phyloP scores from a whole-genome alignment of 2,113 vertebrate genomes.

The Tenebrosternarchus preto region DNA sequence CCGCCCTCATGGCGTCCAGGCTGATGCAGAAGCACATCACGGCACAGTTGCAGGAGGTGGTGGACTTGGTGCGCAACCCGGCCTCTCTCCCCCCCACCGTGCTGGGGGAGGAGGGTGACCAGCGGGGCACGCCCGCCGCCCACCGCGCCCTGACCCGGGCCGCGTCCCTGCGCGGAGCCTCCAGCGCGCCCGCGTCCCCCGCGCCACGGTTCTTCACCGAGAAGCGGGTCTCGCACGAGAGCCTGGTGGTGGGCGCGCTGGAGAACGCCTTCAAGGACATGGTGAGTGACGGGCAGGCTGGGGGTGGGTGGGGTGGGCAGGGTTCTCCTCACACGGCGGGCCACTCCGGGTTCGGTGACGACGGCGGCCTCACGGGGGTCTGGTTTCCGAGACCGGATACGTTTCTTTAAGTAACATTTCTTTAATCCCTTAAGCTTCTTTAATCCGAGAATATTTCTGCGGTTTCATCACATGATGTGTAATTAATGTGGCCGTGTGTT shows the following conservation, averaged over 20 bases:
- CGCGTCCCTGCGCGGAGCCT: constrained; percentile 83
- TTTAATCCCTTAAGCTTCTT: too few relatives aligned
- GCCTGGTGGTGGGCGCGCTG: constrained; percentile 90
- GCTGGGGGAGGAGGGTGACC: constrained; percentile 84
- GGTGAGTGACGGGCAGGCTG: constrained; percentile 78
- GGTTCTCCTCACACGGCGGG: too few relatives aligned
- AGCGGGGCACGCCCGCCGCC: constrained; percentile 64
- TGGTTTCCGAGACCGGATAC: too few relatives aligned
- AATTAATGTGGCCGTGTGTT: too few relatives aligned
- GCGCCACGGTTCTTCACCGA: constrained; percentile 91
- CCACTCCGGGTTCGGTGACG: too few relatives aligned
- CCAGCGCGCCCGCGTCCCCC: constrained; percentile 83
- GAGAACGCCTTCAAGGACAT: constrained; percentile 97
- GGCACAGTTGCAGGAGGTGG: constrained; percentile 88
- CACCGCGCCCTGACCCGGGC: constrained; percentile 85
- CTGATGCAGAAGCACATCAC: constrained; percentile 88
- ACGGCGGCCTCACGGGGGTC: too few relatives aligned
- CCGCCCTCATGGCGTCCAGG: constrained; percentile 87
- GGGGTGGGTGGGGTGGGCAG: too few relatives aligned
- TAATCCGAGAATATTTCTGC: too few relatives aligned
- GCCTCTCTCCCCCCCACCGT: constrained; percentile 81
- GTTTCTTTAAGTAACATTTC: too few relatives aligned
- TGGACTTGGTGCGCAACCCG: constrained; percentile 83
- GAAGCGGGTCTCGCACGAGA: constrained; percentile 93
- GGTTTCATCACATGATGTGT: too few relatives aligned